Evolutionary conservation across 2,797 vertebrate species (phyloP).

Genomic region (Ctenochaetus hawaiiensis): DNA sequence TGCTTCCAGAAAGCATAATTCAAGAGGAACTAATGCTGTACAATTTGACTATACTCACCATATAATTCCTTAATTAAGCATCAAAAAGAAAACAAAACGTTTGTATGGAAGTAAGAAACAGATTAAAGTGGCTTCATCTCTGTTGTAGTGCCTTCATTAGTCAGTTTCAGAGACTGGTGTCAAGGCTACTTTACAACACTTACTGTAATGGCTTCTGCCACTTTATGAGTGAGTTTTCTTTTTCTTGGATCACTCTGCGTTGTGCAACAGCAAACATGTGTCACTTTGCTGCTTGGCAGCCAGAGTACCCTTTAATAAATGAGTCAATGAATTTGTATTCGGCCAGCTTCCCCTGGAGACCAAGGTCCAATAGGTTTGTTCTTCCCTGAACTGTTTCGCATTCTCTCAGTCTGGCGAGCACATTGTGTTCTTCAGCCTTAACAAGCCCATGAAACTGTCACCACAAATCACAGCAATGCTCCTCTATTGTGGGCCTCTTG

Average conservation of each 20-base stretch:
- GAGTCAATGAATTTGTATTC: constrained; percentile 44
- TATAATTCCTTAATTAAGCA: background rate
- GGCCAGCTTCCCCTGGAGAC: constrained; percentile 18
- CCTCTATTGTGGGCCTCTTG: constrained; percentile 13
- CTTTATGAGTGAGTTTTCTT: background rate
- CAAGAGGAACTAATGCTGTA: background rate
- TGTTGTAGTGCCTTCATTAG: background rate
- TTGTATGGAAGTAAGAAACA: background rate
- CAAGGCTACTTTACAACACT: background rate
- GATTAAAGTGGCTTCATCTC: background rate
- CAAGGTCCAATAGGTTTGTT: constrained; percentile 12
- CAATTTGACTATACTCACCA: background rate
- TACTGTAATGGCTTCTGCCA: background rate
- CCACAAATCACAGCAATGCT: constrained; percentile 46
- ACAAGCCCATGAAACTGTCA: constrained; percentile 26
- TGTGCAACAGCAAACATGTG: constrained; percentile 23
- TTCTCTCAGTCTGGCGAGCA: constrained; percentile 26
- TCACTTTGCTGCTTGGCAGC: constrained; percentile 33
- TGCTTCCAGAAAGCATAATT: background rate
- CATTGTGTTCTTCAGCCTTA: constrained; percentile 30
- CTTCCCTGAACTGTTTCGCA: constrained; percentile 22
- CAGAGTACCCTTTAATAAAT: constrained; percentile 27
- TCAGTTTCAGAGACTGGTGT: background rate
- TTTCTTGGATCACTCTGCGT: background rate
- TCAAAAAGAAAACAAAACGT: background rate